Conservation (phyloP, 2,888 invertebrate species). For the Scrobipalpa costella region DNA sequence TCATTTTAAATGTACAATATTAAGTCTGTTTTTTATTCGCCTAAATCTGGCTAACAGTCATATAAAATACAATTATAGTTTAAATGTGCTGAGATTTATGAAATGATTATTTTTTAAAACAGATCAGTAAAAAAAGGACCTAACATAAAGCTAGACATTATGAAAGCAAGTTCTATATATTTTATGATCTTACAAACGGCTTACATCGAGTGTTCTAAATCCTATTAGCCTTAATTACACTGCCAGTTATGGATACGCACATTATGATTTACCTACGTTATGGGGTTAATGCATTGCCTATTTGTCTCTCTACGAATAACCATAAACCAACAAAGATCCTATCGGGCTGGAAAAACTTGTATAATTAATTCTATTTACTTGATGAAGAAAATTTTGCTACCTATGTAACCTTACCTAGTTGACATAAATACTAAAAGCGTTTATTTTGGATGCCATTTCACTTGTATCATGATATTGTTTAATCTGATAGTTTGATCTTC, state of each 20-base stretch:
- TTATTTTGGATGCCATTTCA: too few relatives aligned
- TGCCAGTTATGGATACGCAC: not conserved
- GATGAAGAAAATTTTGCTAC: too few relatives aligned
- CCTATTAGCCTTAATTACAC: constrained; percentile 21
- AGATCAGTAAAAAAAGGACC: not conserved
- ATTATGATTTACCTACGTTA: constrained; percentile 25
- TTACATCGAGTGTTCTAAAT: constrained; percentile 5
- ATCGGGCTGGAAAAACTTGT: not conserved
- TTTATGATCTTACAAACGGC: constrained; percentile 12
- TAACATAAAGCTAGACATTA: not conserved
- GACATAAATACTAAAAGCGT: too few relatives aligned
- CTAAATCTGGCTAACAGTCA: too few relatives aligned
- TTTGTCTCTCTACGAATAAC: not conserved
- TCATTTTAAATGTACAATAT: too few relatives aligned
- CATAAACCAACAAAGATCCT: not conserved
- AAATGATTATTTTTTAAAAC: too few relatives aligned
- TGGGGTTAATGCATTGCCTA: constrained; percentile 6
- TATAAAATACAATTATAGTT: too few relatives aligned
- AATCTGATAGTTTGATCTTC: too few relatives aligned
- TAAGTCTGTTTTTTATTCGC: too few relatives aligned
- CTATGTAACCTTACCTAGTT: too few relatives aligned
- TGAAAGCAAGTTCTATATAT: not conserved
- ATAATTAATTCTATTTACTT: not conserved
- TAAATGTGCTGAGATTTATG: too few relatives aligned
- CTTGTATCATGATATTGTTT: too few relatives aligned